Conservation (phyloP, 2,888 invertebrate species). For the Diplolepis rosae region DNA sequence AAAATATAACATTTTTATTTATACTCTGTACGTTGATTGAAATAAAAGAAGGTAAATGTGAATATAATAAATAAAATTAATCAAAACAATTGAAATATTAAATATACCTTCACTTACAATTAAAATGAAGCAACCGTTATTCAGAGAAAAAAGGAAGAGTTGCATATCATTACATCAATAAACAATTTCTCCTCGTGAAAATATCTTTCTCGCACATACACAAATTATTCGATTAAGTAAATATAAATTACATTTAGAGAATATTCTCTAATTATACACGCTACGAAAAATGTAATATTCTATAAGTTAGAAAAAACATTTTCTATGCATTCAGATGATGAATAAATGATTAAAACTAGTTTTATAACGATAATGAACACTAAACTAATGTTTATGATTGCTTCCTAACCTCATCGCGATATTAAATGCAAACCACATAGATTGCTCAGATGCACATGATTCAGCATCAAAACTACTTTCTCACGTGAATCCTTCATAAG, state of each 20-base stretch:
- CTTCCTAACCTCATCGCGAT: background rate
- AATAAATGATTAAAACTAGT: background rate
- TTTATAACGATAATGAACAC: background rate
- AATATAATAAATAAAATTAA: too few relatives aligned
- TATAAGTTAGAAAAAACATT: too few relatives aligned
- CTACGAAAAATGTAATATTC: too few relatives aligned
- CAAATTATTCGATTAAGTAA: background rate
- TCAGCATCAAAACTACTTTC: background rate
- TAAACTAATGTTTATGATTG: slow-evolving; percentile 8
- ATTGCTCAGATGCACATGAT: slow-evolving; percentile 6
- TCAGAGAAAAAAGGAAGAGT: background rate
- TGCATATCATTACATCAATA: background rate
- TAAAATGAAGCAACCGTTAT: background rate
- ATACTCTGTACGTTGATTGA: too few relatives aligned
- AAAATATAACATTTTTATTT: background rate
- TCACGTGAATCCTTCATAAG: background rate
- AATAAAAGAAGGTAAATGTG: too few relatives aligned
- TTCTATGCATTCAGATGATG: too few relatives aligned
- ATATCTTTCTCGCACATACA: background rate
- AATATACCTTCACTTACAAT: too few relatives aligned
- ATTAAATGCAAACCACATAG: slow-evolving; percentile 14
- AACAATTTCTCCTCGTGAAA: background rate
- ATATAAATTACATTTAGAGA: background rate
- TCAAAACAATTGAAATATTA: too few relatives aligned
- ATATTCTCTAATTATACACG: too few relatives aligned